Base-by-base conservation (phyloP, 2,888 invertebrate species). In the Arrhopalites spinosus region DNA sequence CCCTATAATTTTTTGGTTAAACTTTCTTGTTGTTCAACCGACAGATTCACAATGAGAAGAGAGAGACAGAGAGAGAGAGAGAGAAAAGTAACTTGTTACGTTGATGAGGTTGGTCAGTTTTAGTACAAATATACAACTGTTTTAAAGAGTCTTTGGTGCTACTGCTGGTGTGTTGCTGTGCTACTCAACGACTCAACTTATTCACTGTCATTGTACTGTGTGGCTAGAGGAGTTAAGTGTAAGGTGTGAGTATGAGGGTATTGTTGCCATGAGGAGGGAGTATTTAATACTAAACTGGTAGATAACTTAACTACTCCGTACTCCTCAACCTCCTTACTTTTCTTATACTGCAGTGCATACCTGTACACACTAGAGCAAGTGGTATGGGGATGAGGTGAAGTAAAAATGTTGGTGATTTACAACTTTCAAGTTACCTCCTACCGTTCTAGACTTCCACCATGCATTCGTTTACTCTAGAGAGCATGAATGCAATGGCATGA, bases 371-470 rank as follows among this genome's bases (percentile, higher is more conserved):
- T 11, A 36, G n/a, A 47, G 47, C n/a, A 47, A n/a, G 15, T 20
- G 23, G n/a, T 3, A 59, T 20, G 20, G 25, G 23, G 23, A 59
- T 59, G 59, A 59, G 59, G 59, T 59, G 59, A 59, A 59, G 59
- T 13, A 25, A 66, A 66, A 66, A 43, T 66, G 66, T n/a, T 23
- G 20, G 43, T 66, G 66, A 66, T 66, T 66, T 66, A 66, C 43
- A 45, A 43, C 43, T 66, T 66, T 66, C 45, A 66, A 43, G 20
- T 45, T 45, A 66, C 43, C 66, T 66, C 66, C 66, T 66, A 45
- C 66, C 43, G 66, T 27, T 66, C 66, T 45, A 7, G 20, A 59
- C 59, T 23, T 59, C 25, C 25, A 23, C 27, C 36, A 2, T 59
- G 7, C 3, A 50, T 47, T n/a, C 53, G n/a, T n/a, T 53, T 3